Percentiles rank a stretch among this genome's conserved stretches.
These are phyloP conservation scores for Popillia japonica DNA, from an alignment of 1,140 invertebrate genomes.

Conservation along the genomic window DNA sequence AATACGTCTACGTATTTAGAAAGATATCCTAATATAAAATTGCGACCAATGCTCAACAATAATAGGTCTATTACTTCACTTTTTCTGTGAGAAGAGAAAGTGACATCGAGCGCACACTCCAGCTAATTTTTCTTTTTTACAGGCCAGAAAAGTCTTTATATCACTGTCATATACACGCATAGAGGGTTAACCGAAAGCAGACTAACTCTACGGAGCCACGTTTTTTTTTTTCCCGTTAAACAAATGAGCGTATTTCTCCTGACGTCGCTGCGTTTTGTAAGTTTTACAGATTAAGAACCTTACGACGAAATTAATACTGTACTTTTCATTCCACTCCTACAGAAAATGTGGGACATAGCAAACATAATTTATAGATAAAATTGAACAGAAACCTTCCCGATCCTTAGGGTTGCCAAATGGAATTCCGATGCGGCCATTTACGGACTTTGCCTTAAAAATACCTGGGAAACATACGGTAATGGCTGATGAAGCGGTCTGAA, in stretches of 20 bases:
- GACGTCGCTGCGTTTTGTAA: neutral
- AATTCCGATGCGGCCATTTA: conserved; percentile 9
- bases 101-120: conserved; percentile 26
- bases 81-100: conserved; percentile 14
- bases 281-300: neutral
- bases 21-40: neutral
- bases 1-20: neutral
- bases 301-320: neutral
- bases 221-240: conserved; percentile 31
- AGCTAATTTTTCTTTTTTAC: conserved; percentile 36
- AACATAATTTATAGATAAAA: conserved; percentile 18
- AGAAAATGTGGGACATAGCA: neutral
- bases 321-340: neutral
- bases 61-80: conserved; percentile 33
- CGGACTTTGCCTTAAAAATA: conserved; percentile 8
- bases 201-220: neutral
- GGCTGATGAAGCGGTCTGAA: neutral
- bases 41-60: conserved; percentile 20
- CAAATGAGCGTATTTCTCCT: conserved; percentile 27
- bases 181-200: neutral
- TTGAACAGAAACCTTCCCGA: neutral
- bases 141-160: conserved; percentile 18
- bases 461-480: conserved; percentile 21
- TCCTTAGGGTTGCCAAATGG: conserved; percentile 7
- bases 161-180: conserved; percentile 39